Conservation (phyloP, 2,113 vertebrate species). For the Formicarius rufipectus region DNA sequence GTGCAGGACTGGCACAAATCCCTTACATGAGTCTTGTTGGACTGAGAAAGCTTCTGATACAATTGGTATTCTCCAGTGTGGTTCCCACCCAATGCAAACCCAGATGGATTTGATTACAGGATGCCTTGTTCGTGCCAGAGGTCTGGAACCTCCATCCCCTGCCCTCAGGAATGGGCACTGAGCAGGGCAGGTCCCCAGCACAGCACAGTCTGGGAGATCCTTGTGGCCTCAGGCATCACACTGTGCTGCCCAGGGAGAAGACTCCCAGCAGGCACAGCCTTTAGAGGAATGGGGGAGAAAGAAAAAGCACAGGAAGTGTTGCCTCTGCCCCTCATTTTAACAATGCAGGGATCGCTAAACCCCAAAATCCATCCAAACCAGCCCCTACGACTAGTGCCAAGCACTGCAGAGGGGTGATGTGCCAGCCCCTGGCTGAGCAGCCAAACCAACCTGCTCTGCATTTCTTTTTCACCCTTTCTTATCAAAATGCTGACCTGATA, state of each 20-base stretch:
- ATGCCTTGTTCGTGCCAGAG: neutral
- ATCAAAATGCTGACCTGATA: constrained; percentile 7
- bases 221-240: neutral
- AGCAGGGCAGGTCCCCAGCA: neutral
- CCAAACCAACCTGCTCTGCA: neutral
- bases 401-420: neutral
- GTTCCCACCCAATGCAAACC: neutral
- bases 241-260: neutral
- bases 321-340: neutral
- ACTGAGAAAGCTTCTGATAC: neutral
- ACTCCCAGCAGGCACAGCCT: neutral
- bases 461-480: neutral
- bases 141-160: neutral
- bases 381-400: accelerated
- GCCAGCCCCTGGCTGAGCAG: neutral
- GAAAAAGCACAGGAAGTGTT: neutral
- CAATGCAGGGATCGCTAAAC: neutral
- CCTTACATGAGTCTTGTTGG: neutral
- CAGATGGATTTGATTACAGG: constrained; percentile 1
- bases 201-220: neutral
- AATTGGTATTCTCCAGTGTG: neutral
- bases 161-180: neutral
- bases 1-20: neutral
- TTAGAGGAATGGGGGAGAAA: accelerated
- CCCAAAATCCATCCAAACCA: neutral